A percentile compares a stretch with the other conserved stretches of the same genome.
Conservation (phyloP, 1,140 invertebrate species). For the Oppia nitens region DNA sequence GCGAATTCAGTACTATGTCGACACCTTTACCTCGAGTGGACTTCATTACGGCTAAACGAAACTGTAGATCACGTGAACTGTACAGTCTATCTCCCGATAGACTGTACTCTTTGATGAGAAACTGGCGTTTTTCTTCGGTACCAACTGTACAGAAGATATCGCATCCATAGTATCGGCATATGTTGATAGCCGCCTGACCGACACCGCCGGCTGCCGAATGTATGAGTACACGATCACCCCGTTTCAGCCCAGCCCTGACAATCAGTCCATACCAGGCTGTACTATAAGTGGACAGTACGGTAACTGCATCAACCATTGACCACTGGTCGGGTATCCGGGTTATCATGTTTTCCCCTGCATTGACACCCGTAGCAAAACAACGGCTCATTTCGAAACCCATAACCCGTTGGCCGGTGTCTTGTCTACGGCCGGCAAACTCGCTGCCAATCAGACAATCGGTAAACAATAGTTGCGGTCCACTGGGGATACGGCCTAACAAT, state of each 20-base stretch:
- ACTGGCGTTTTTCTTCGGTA: constrained; percentile 33
- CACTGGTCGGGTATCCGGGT: constrained; percentile 79
- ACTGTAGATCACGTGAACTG: constrained; percentile 36
- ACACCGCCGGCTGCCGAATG: constrained; percentile 93
- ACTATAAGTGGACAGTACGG: constrained; percentile 80
- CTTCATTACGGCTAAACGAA: constrained; percentile 30
- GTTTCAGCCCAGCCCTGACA: constrained; percentile 59
- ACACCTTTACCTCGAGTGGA: constrained; percentile 51
- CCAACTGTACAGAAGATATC: constrained; percentile 64
- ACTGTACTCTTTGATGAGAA: constrained; percentile 32
- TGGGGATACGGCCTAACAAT: not conserved
- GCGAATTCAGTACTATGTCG: constrained; percentile 77
- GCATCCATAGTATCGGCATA: constrained; percentile 67
- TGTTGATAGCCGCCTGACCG: constrained; percentile 80
- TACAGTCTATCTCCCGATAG: constrained; percentile 34
- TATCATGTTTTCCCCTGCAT: constrained; percentile 58
- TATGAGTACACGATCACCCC: constrained; percentile 68
- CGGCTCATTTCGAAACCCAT: constrained; percentile 85
- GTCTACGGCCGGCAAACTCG: constrained; percentile 65
- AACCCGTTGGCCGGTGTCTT: constrained; percentile 51
- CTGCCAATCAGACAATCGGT: constrained; percentile 36
- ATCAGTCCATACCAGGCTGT: constrained; percentile 46
- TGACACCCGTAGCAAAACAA: constrained; percentile 68
- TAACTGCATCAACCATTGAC: constrained; percentile 74
- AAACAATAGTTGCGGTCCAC: not conserved